Percentiles rank a stretch among this genome's conserved stretches.
Conservation (phyloP, 2,113 vertebrate genomes). For the Ploceus nigricollis region DNA sequence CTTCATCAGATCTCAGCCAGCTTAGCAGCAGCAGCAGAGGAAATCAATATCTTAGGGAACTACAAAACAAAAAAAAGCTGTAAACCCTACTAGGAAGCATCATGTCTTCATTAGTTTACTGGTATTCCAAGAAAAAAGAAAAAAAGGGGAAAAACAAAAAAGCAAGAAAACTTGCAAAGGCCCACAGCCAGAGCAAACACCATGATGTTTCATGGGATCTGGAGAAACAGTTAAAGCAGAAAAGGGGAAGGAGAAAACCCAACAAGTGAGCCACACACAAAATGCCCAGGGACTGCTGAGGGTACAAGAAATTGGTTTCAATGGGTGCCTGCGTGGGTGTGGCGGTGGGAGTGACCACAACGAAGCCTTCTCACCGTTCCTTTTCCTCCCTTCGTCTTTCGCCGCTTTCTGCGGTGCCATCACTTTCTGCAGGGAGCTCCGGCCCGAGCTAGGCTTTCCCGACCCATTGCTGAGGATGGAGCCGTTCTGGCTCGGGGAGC, state of each 20-base stretch:
- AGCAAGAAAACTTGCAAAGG: not conserved
- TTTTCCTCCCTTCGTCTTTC: conserved; percentile 87
- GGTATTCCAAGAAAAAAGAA: not conserved
- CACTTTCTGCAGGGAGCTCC: conserved; percentile 83
- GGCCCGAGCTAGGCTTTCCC: conserved; percentile 84
- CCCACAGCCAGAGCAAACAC: not conserved
- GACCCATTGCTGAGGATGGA: conserved; percentile 96
- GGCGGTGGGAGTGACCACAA: not conserved
- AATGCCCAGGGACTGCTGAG: not conserved
- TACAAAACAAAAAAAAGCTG: not conserved
- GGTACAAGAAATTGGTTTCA: not conserved
- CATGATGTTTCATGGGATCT: not conserved
- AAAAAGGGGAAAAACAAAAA: not conserved
- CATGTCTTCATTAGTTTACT: not conserved
- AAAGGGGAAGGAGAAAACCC: not conserved
- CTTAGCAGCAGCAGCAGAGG: not conserved
- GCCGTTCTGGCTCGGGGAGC: conserved; percentile 91
- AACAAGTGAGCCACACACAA: not conserved
- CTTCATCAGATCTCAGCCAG: not conserved
- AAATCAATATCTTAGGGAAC: not conserved
- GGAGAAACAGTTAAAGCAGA: not conserved
- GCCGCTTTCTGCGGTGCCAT: conserved; percentile 87
- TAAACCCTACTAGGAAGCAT: not conserved
- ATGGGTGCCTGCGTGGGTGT: not conserved
- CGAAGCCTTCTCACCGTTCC: conserved; percentile 83